Evolutionary conservation across 2,113 vertebrate genomes (phyloP), one percentile per base, ranked within the genome.

Genomic region (Pomatostomus ruficeps): DNA sequence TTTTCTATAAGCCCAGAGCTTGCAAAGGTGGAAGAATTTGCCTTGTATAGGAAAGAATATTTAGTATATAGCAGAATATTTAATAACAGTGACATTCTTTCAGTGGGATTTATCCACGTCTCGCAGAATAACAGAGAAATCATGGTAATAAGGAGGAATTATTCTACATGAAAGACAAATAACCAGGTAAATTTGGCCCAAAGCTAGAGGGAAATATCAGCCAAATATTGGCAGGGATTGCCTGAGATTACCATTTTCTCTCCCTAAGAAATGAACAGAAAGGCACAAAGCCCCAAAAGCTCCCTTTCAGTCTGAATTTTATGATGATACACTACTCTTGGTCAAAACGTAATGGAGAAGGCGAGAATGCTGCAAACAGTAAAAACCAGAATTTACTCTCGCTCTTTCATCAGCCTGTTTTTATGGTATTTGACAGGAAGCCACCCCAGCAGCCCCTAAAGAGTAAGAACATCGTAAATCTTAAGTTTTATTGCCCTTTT

Each of bases 341-440:
- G 29, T 73, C 62, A 91, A 62, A 91, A 90, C 35, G 70, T 79
- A 88, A 94, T 25, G 61, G 67, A 91, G 92, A 92, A 92, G 45
- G 86, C 0, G 8, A 89, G 77, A 91, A 82, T 10, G 12, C 24
- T 77, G 84, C 26, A 67, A 82, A 87, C 22, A 85, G 48, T 82
- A 58, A 87, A 95, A 95, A 21, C 0, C 35, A 68, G 46, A 91
- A 89, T 73, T 76, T 40, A 82, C 63, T 84, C 55, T 61, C 7
- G 2, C 45, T 15, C 80, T 72, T 92, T 74, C 81, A 89, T 79
- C 75, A 84, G 26, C 13, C 58, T 62, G 40, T 35, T 90, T 82
- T 88, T 62, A 94, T 76, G 72, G 55, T 62, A 89, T 77, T 94
- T 95, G 84, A 91, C 63, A 82, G 48, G 16, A 82, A 94, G 38